These are phyloP conservation scores for Euzophera pinguis DNA, from an alignment of 2,888 invertebrate species.

Conservation along the genomic window DNA sequence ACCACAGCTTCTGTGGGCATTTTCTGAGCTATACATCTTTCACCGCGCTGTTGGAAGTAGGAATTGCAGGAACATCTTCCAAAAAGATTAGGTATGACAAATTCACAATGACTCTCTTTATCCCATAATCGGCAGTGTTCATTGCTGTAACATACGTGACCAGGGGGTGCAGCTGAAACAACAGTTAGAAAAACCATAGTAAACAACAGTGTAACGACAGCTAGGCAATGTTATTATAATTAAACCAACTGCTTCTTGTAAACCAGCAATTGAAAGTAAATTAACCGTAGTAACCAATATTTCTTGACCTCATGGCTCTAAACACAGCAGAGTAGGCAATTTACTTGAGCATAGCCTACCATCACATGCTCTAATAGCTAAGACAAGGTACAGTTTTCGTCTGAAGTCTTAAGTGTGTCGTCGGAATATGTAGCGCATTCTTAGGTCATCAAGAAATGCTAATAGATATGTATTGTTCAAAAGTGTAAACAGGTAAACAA, in stretches of 20 bases:
- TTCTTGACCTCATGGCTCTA: conserved; percentile 35
- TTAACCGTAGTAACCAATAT: conserved; percentile 38
- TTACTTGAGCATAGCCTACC: conserved; percentile 48
- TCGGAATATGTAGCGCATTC: conserved; percentile 22
- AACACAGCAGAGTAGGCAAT: conserved; percentile 45
- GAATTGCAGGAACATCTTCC: conserved; percentile 91
- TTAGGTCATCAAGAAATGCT: conserved; percentile 13
- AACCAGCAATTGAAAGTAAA: conserved; percentile 16
- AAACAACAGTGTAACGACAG: not conserved
- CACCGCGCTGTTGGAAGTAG: conserved; percentile 82
- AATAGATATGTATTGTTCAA: conserved; percentile 10
- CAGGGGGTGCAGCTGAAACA: conserved; percentile 88
- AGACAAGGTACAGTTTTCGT: conserved; percentile 44
- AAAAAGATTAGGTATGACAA: conserved; percentile 92
- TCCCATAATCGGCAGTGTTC: conserved; percentile 93
- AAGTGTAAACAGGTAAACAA: conserved; percentile 30
- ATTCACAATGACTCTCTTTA: conserved; percentile 91
- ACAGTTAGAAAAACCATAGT: conserved; percentile 7
- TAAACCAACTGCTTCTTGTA: conserved; percentile 10
- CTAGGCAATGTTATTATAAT: conserved; percentile 5
- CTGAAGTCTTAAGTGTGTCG: conserved; percentile 30
- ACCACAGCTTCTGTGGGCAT: conserved; percentile 59
- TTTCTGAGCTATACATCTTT: conserved; percentile 79
- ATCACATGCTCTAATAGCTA: conserved; percentile 56
- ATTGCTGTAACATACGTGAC: conserved; percentile 93